These are phyloP conservation scores for Pseudochirops cupreus DNA, from an alignment of 2,797 vertebrate genomes.

Conservation along the genomic window DNA sequence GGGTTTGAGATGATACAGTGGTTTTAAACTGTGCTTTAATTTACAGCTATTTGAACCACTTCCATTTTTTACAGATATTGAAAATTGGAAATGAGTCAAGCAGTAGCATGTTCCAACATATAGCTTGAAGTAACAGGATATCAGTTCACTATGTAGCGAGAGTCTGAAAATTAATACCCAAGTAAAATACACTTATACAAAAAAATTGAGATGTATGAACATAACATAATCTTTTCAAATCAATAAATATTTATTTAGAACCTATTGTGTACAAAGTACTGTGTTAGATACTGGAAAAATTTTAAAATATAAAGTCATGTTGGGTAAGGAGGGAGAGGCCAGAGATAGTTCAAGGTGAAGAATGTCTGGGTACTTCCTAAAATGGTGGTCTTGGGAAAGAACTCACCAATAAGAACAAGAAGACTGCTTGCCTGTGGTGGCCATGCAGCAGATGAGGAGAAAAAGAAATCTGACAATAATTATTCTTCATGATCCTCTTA, in stretches of 20 bases:
- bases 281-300: not conserved
- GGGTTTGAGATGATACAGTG: constrained; percentile 71
- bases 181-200: constrained; percentile 67
- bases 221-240: constrained; percentile 34
- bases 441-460: not conserved
- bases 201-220: constrained; percentile 46
- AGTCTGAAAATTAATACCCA: constrained; percentile 74
- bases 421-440: not conserved
- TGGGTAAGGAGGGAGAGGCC: not conserved
- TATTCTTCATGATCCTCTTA: not conserved
- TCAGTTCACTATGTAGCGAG: constrained; percentile 66
- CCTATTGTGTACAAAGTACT: not conserved
- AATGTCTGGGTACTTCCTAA: not conserved
- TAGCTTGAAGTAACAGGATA: constrained; percentile 71
- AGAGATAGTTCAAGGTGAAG: not conserved
- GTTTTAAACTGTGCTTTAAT: constrained; percentile 78
- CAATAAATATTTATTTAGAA: constrained; percentile 9
- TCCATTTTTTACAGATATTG: constrained; percentile 77
- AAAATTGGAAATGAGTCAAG: constrained; percentile 78
- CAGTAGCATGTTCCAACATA: constrained; percentile 71
- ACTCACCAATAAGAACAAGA: not conserved
- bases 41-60: constrained; percentile 80
- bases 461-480: not conserved
- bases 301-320: not conserved
- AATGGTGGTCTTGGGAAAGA: not conserved